These are phyloP conservation scores for Athripsodes cinereus DNA, from an alignment of 2,888 invertebrate genomes.

Conservation along the genomic window DNA sequence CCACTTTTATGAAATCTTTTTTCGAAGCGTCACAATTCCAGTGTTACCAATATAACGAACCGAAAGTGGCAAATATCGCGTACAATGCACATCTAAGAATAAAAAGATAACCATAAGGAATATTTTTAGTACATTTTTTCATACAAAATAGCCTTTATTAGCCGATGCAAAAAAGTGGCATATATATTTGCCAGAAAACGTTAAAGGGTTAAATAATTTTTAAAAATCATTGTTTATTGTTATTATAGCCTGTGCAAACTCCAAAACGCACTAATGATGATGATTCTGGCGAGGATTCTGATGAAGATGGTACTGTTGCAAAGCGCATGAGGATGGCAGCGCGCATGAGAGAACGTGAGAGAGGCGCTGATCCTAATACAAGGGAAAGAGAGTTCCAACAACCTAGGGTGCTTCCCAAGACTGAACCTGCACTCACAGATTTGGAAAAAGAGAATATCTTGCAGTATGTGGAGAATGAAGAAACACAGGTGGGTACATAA, in stretches of 20 bases:
- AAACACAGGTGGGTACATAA: conserved; percentile 55
- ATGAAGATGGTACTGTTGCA: conserved; percentile 57
- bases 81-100: too few relatives aligned
- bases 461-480: conserved; percentile 78
- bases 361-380: conserved; percentile 32
- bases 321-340: conserved; percentile 57
- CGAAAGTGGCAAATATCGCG: too few relatives aligned
- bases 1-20: too few relatives aligned
- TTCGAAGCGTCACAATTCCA: too few relatives aligned
- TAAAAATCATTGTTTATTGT: too few relatives aligned
- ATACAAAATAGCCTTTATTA: too few relatives aligned
- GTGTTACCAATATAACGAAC: too few relatives aligned
- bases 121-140: too few relatives aligned
- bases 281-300: conserved; percentile 62
- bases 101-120: too few relatives aligned
- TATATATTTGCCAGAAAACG: too few relatives aligned
- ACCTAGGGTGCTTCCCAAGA: conserved; percentile 39
- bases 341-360: conserved; percentile 37
- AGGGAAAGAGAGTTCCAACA: neutral
- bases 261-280: conserved; percentile 65
- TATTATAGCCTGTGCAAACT: conserved; percentile 70
- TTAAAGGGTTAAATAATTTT: too few relatives aligned
- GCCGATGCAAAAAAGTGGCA: too few relatives aligned
- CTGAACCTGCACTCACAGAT: conserved; percentile 57
- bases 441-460: conserved; percentile 76